These are phyloP conservation scores for Mormyrus proboscirostris DNA, from an alignment of 2,797 vertebrate species.

Conservation along the genomic window DNA sequence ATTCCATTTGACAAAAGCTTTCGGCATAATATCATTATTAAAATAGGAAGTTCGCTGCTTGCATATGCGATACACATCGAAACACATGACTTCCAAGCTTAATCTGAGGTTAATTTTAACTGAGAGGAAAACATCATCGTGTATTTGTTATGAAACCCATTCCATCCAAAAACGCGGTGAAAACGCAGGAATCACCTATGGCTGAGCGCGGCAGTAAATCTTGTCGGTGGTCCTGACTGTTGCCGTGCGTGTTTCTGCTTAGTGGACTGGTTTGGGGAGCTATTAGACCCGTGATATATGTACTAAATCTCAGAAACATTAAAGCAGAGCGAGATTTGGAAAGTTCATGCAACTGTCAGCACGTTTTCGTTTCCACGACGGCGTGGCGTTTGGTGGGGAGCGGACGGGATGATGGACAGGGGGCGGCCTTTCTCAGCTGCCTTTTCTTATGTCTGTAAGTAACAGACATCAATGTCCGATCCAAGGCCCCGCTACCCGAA, in stretches of 20 bases:
- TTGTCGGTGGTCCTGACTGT: not conserved
- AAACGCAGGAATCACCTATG: too few relatives aligned
- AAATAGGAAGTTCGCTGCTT: not conserved
- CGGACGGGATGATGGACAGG: not conserved
- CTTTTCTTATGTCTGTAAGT: not conserved
- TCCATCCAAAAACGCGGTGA: not conserved
- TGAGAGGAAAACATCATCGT: not conserved
- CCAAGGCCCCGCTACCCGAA: not conserved
- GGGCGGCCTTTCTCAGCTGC: not conserved
- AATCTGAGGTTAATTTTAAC: not conserved
- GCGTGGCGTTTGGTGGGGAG: not conserved
- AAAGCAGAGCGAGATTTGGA: not conserved
- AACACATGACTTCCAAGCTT: not conserved
- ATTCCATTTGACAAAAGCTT: not conserved
- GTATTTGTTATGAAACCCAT: not conserved
- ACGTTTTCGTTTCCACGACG: not conserved
- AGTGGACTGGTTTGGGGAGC: slow-evolving; percentile 4
- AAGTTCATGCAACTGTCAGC: slow-evolving; percentile 12
- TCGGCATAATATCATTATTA: not conserved
- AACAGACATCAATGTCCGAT: not conserved
- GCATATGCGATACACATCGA: not conserved
- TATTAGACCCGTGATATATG: slow-evolving; percentile 16
- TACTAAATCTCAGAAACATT: slow-evolving; percentile 11
- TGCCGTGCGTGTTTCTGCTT: not conserved
- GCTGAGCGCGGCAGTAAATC: not conserved